Evolutionary conservation across 1,140 invertebrate species (phyloP).

Genomic region (Dysdera silvatica): DNA sequence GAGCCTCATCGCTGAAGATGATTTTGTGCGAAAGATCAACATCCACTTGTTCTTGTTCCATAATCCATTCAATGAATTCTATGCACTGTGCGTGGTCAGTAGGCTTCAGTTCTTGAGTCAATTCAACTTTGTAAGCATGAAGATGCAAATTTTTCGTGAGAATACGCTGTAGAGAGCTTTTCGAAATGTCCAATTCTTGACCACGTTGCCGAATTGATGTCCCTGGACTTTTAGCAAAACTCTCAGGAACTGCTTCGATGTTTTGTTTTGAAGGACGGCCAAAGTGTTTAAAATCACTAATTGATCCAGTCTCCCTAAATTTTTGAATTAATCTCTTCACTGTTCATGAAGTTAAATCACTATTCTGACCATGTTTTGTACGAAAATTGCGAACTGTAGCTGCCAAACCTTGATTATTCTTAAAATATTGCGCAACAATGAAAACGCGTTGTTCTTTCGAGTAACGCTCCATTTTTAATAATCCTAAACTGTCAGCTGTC

Average conservation of each 20-base stretch:
- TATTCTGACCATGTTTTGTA: slow-evolving; percentile 20
- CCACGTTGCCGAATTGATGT: slow-evolving; percentile 18
- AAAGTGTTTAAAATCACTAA: slow-evolving; percentile 22
- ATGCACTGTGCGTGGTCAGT: background rate
- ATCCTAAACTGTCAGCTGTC: slow-evolving; percentile 21
- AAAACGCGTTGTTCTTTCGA: slow-evolving; percentile 15
- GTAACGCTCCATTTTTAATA: slow-evolving; percentile 25
- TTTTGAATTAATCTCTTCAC: slow-evolving; percentile 14
- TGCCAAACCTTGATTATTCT: slow-evolving; percentile 22
- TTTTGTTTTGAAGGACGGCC: slow-evolving; percentile 12
- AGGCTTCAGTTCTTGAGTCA: slow-evolving; percentile 19
- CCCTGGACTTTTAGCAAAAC: slow-evolving; percentile 12
- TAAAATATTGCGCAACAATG: slow-evolving; percentile 15
- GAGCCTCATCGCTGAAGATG: too few relatives aligned
- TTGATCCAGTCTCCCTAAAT: slow-evolving; percentile 26
- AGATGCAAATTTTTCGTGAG: slow-evolving; percentile 10
- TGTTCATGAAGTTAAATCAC: slow-evolving; percentile 23
- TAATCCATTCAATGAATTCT: slow-evolving; percentile 10
- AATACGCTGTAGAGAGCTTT: slow-evolving; percentile 12
- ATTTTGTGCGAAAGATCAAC: too few relatives aligned
- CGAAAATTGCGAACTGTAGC: slow-evolving; percentile 5
- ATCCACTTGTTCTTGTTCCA: slow-evolving; percentile 3
- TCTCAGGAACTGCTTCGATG: slow-evolving; percentile 16
- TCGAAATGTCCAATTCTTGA: slow-evolving; percentile 21
- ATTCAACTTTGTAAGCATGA: slow-evolving; percentile 17